These are phyloP conservation scores for Gouania willdenowi DNA, from an alignment of 2,797 vertebrate species.

Conservation along the genomic window DNA sequence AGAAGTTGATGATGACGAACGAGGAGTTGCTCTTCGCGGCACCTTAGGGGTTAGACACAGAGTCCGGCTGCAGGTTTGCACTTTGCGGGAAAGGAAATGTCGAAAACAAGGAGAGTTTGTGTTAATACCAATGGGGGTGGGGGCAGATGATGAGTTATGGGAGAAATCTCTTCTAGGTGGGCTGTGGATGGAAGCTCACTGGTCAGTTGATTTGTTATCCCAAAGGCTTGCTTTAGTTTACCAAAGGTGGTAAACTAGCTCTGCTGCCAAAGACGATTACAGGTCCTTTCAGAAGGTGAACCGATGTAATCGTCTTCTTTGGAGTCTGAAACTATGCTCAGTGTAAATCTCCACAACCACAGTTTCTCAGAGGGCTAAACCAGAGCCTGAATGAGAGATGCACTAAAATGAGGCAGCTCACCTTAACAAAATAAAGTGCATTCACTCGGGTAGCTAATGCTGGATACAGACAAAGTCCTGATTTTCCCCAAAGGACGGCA, in stretches of 20 bases:
- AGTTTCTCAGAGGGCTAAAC: constrained; percentile 36
- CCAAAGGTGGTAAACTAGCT: constrained; percentile 54
- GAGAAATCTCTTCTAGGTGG: constrained; percentile 66
- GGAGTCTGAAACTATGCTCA: constrained; percentile 54
- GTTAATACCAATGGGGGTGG: constrained; percentile 31
- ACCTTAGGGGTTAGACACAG: constrained; percentile 13
- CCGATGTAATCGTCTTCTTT: constrained; percentile 53
- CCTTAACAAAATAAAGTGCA: constrained; percentile 28
- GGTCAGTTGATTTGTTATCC: constrained; percentile 72
- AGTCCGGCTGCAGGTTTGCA: neutral
- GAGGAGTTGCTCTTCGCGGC: constrained; percentile 16
- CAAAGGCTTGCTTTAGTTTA: constrained; percentile 62
- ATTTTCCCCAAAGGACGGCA: too few species aligned
- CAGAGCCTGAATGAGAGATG: constrained; percentile 24
- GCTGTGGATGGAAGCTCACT: constrained; percentile 65
- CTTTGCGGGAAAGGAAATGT: constrained; percentile 24
- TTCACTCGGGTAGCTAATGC: constrained; percentile 18
- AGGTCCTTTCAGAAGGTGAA: constrained; percentile 47
- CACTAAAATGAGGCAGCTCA: constrained; percentile 1
- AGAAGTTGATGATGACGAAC: constrained; percentile 39
- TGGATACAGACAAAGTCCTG: too few species aligned
- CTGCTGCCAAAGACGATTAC: constrained; percentile 41
- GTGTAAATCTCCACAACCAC: constrained; percentile 58
- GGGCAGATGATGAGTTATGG: constrained; percentile 4
- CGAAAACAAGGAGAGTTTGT: constrained; percentile 40